A percentile compares a stretch with the other conserved stretches of the same genome.
Conservation (phyloP, 1,140 invertebrate species). For the Globodera rostochiensis region DNA sequence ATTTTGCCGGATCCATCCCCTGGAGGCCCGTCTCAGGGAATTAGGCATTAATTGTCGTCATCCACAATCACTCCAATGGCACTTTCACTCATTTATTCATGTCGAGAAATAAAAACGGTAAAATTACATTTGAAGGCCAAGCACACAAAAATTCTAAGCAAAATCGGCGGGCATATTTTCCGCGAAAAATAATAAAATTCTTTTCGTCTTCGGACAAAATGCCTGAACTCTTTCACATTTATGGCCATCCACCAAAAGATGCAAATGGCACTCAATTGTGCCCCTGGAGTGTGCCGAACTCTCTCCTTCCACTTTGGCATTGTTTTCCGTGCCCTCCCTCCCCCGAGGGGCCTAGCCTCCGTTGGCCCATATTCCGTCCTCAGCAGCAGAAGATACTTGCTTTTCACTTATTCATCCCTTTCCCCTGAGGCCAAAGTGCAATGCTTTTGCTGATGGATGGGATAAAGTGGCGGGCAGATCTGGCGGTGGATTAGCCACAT, state of each 20-base stretch:
- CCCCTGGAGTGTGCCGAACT: background rate
- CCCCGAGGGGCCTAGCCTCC: background rate
- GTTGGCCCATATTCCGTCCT: background rate
- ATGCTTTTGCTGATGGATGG: background rate
- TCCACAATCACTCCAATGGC: background rate
- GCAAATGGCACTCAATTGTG: too few species aligned
- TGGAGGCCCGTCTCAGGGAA: background rate
- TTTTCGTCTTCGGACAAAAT: background rate
- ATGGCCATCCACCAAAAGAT: background rate
- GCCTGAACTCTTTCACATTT: background rate
- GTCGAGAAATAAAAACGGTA: background rate
- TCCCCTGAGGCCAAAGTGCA: too few species aligned
- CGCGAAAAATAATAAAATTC: background rate
- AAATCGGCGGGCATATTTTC: too few species aligned
- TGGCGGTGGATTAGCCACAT: background rate
- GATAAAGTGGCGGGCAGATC: background rate
- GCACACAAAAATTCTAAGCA: too few species aligned
- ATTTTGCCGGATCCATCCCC: background rate
- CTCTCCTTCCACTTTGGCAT: background rate
- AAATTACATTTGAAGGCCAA: background rate
- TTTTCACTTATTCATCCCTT: too few species aligned
- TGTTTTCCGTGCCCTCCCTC: background rate
- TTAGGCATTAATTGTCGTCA: background rate
- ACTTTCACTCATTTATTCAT: background rate
- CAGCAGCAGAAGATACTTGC: background rate